Evolutionary conservation across 2,888 invertebrate species (phyloP).

Genomic region (Hyposoter didymator): DNA sequence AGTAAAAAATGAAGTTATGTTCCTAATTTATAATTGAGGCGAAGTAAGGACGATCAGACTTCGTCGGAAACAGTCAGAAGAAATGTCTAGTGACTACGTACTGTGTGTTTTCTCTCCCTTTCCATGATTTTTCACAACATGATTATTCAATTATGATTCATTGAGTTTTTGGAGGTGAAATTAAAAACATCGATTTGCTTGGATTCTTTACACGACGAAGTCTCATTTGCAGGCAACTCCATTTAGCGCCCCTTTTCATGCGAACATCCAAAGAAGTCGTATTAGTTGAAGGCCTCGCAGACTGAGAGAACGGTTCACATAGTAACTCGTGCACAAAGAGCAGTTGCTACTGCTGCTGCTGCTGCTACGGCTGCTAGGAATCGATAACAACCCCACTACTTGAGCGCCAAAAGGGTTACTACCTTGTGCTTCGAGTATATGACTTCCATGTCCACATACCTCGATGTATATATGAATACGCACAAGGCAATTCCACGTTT

Average conservation of each 20-base stretch:
- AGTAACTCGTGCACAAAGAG: slow-evolving; percentile 45
- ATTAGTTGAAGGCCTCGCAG: slow-evolving; percentile 54
- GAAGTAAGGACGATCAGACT: neutral
- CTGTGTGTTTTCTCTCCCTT: neutral
- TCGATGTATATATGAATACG: neutral
- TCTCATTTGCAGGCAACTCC: slow-evolving; percentile 66
- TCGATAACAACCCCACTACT: slow-evolving; percentile 80
- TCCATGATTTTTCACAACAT: neutral
- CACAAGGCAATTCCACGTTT: neutral
- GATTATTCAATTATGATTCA: neutral
- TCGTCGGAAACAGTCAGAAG: neutral
- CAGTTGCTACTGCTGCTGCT: slow-evolving; percentile 67
- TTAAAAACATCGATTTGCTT: neutral
- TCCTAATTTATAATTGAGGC: neutral
- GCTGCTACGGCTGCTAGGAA: slow-evolving; percentile 76
- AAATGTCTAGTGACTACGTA: neutral
- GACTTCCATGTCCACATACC: slow-evolving; percentile 41
- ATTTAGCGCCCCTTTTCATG: slow-evolving; percentile 75
- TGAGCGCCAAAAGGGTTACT: slow-evolving; percentile 77
- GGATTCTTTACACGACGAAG: neutral
- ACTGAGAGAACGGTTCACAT: slow-evolving; percentile 64
- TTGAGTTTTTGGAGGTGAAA: neutral
- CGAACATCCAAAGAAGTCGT: slow-evolving; percentile 74
- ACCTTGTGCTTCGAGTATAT: slow-evolving; percentile 67
- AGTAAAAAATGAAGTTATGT: neutral